Evolutionary conservation across 2,888 invertebrate genomes (phyloP), one percentile per base, ranked within the genome.

Genomic region (Eueremaeus valkanovi): DNA sequence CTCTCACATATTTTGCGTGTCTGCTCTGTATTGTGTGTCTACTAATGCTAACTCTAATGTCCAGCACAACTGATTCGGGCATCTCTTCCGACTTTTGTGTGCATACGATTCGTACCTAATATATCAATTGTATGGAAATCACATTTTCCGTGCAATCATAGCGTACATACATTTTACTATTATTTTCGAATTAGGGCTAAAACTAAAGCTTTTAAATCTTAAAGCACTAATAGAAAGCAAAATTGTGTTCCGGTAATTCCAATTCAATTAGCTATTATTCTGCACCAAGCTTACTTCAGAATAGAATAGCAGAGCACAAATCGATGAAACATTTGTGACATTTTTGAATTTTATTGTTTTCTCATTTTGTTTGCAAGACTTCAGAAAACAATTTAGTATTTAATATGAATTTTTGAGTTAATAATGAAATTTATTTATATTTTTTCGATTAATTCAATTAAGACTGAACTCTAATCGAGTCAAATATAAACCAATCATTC

Each of bases 1-100:
- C 58, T 58, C 58, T 58, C 58, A 58, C 58, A 58, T 58, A 58
- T 58, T 58, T 58, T 58, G 58, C 58, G 58, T 58, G 58, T 58
- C 31, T 55, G 27, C 5, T 58, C 3, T 58, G 13, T 58, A 6
- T 58, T 31, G 27, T 58, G 31, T 8, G 29, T 31, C 58, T 58
- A 58, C 27, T 58, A 29, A 27, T 29, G 29, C 58, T 58, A 58
- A 58, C 29, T 27, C n/a, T n/a, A n/a, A 13, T 58, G 58, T 58
- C 58, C 58, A 58, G 1, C 58, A 58, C 29, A 58, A 58, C 58
- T 58, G 58, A 58, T 27, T 58, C 16, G 29, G 29, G 29, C 58
- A 58, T 58, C 31, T 27, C 58, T 58, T 58, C 58, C 58, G 58
- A 58, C n/a, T n/a, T n/a, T n/a, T n/a, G n/a, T n/a, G n/a, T 58